Conservation (phyloP, 2,113 vertebrate genomes). For the Labrus mixtus region DNA sequence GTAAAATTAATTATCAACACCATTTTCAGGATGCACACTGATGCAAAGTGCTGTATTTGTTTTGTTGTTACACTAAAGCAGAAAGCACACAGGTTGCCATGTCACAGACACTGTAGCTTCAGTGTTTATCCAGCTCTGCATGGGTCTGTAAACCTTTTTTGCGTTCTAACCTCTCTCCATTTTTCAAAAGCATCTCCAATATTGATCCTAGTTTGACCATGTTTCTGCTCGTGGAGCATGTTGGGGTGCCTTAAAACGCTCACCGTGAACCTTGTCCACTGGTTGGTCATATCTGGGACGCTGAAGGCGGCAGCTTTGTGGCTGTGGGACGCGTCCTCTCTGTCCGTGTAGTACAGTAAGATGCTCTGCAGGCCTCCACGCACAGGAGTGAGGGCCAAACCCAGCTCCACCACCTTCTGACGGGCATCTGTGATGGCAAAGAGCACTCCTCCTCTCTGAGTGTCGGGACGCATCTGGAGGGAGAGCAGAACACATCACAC, state of each 20-base stretch:
- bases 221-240: too few species aligned
- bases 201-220: too few species aligned
- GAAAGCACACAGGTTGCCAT: too few species aligned
- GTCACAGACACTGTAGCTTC: too few species aligned
- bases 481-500: not conserved
- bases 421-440: conserved; percentile 93
- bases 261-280: conserved; percentile 90
- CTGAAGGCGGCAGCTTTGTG: conserved; percentile 90
- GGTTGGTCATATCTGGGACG: conserved; percentile 91
- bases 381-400: conserved; percentile 87
- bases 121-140: too few species aligned
- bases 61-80: too few species aligned
- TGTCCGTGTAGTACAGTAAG: conserved; percentile 92
- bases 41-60: too few species aligned
- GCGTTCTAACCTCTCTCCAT: too few species aligned
- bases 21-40: too few species aligned
- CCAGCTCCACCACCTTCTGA: conserved; percentile 93
- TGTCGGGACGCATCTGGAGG: conserved; percentile 80
- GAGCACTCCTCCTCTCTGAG: conserved; percentile 87
- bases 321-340: conserved; percentile 79
- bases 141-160: too few species aligned
- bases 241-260: not conserved
- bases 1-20: too few species aligned
- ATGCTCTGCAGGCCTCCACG: conserved; percentile 88
- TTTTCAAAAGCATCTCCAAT: too few species aligned